phyloP scores from a whole-genome alignment of 2,888 invertebrate species.

The Hemaris fuciformis region DNA sequence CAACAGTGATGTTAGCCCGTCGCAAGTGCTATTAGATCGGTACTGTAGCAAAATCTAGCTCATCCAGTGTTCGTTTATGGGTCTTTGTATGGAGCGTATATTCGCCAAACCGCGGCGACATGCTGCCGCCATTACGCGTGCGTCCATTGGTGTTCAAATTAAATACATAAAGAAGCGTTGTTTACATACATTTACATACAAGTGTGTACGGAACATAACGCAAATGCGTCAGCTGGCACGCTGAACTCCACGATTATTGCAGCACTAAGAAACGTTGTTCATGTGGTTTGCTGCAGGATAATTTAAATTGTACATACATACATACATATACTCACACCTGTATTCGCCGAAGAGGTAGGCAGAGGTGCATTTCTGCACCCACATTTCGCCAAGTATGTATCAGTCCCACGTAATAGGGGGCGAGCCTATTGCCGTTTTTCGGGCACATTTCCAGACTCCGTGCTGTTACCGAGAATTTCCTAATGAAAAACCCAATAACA shows the following conservation, averaged over 20 bases:
- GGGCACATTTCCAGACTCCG: no score
- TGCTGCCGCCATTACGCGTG: constrained; percentile 68
- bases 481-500: no score
- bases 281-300: constrained; percentile 17
- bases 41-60: not conserved
- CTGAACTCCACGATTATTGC: constrained; percentile 27
- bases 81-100: constrained; percentile 48
- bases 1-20: not conserved
- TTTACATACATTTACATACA: constrained; percentile 52
- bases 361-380: no score
- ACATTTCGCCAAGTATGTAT: no score
- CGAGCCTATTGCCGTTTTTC: no score
- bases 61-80: not conserved
- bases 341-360: no score
- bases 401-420: no score
- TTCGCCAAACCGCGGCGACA: constrained; percentile 77
- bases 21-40: not conserved
- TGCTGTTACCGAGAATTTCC: no score
- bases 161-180: constrained; percentile 75
- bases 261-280: constrained; percentile 22
- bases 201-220: constrained; percentile 30
- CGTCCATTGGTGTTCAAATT: constrained; percentile 72
- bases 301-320: no score
- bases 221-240: constrained; percentile 34
- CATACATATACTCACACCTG: no score